Evolutionary conservation across 1,140 invertebrate species (phyloP), one percentile per base, ranked within the genome.

Genomic region (Parapsyche elsis): DNA sequence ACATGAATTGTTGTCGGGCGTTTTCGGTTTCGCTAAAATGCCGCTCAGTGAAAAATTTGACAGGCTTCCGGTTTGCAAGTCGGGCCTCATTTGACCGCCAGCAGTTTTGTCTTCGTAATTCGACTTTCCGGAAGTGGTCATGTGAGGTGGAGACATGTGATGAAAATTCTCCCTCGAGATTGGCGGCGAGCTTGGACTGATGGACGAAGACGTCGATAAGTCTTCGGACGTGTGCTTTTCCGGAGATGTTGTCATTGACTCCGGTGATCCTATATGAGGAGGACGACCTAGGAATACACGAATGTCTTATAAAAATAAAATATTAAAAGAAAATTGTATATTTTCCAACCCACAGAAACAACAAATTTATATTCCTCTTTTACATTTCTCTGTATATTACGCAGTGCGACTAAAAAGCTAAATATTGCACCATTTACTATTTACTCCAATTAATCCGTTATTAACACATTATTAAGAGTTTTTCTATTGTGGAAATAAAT

Each of bases 11-110:
- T 78, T 77, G 7, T 75, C 73, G 7, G 49, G 12, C 16, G 53
- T 24, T 46, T 46, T 78, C 1, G 81, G 59, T 73, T 79, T 80
- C 1, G 81, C 80, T 23, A 83, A 24, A 59, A 83, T 83, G 0
- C 81, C 81, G 57, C 61, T 81, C 16, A 83, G 21, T 0, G 81
- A 81, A 30, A 83, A 83, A 74, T 79, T 83, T 10, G 76, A 71
- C 5, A 67, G 76, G 9, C 30, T 71, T 9, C 1, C 12, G 19
- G 30, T 21, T 75, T 78, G 24, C 4, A 57, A 9, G 14, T 78
- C 75, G 10, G n/a, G 23, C 70, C 74, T 77, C 10, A n/a, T 30
- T 38, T 71, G 78, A 2, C 71, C 23, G 71, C 21, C 49, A 1
- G 30, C 53, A 5, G 19, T 26, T 75, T 82, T 78, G 10, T 80